Percentiles rank a stretch among this genome's conserved stretches.
phyloP scores from a whole-genome alignment of 2,113 vertebrate species.

The Tenebrosternarchus preto region DNA sequence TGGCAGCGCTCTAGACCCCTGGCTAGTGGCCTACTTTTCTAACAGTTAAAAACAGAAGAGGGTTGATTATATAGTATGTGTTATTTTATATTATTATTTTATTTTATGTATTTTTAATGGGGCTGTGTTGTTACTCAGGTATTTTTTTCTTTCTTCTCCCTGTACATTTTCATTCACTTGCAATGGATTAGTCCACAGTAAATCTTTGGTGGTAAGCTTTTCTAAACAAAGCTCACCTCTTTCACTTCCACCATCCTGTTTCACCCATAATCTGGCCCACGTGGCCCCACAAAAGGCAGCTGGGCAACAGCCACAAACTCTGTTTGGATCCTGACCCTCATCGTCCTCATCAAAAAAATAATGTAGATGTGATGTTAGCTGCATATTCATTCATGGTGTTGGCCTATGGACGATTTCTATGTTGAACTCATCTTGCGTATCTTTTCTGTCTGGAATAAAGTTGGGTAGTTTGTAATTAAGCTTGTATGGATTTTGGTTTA shows the following conservation, averaged over 20 bases:
- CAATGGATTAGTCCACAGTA: constrained; percentile 57
- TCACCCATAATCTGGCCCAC: constrained; percentile 58
- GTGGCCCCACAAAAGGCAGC: neutral
- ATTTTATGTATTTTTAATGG: neutral
- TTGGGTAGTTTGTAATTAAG: too few species aligned
- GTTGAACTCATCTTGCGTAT: too few species aligned
- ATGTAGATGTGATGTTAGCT: too few species aligned
- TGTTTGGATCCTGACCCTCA: too few species aligned
- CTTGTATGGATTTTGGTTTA: too few species aligned
- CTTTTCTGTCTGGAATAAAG: too few species aligned
- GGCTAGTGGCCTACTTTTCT: constrained; percentile 5
- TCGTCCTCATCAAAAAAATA: too few species aligned
- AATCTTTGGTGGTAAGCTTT: constrained; percentile 63
- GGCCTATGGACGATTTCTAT: too few species aligned
- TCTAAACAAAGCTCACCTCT: constrained; percentile 46
- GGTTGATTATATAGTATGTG: neutral
- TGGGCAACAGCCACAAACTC: too few species aligned
- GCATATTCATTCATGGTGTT: too few species aligned
- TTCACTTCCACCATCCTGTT: constrained; percentile 55
- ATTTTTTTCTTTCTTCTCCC: constrained; percentile 33
- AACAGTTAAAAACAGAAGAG: neutral
- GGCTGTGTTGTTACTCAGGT: constrained; percentile 13
- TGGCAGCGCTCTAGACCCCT: neutral
- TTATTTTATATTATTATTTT: neutral
- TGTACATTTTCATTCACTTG: constrained; percentile 49